Base-by-base conservation (phyloP, 1,140 invertebrate species). In the Hetaerina americana region DNA sequence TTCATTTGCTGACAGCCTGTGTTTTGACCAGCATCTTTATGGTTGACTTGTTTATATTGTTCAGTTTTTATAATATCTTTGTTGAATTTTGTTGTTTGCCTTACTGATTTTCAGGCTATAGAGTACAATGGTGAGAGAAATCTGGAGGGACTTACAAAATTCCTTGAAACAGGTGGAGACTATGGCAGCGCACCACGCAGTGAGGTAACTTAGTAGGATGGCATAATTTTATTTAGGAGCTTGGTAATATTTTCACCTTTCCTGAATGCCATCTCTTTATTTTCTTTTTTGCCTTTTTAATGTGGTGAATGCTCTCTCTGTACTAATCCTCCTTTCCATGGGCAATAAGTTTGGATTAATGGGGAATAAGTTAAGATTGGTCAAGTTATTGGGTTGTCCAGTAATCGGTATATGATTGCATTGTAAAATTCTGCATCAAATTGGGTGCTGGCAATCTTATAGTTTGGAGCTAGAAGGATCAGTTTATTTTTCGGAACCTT, bases 71-170 rank as follows among this genome's bases (percentile, higher is more conserved):
- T 72, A 70, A 27, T 28, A 69, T 72, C 40, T 73, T 73, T 76
- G 73, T 75, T 66, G 28, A 28, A 40, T 69, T 71, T 27, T 27
- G 40, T 26, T 31, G 68, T 74, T 68, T 27, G 25, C 28, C 15
- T 71, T 73, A 70, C 31, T n/a, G n/a, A 71, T 75, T 78, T 77
- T 57, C 80, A 92, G 89, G 85, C 89, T 75, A 86, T 99, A 75
- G 93, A 98, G 78, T 99, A 95, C 85, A 93, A 91, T 79, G 96
- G 96, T 70, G 95, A 96, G 79, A 88, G 97, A 81, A 99, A 96
- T 75, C 85, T 99, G 75, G 96, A 96, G 78, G 96, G 87, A 72
- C 87, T 99, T 75, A 86, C 87, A 69, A 94, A 97, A 83, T 99
- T 99, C 85, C 81, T 99, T 66, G 94, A 97, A 80, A 87, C 85